Evolutionary conservation across 2,113 vertebrate species (phyloP).

Genomic region (Leptobrachium ailaonicum): DNA sequence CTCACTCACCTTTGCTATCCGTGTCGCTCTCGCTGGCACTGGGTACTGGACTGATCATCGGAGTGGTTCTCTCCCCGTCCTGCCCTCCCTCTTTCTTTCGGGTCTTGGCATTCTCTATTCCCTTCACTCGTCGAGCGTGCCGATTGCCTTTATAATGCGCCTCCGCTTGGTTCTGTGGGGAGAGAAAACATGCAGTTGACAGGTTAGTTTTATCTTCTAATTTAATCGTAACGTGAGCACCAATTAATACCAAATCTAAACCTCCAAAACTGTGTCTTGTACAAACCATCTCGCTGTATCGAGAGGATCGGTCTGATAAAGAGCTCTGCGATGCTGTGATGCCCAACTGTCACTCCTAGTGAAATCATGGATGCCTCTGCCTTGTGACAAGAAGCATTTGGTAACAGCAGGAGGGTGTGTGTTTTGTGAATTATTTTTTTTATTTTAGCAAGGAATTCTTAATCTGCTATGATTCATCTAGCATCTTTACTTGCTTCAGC

Average conservation of each 20-base stretch:
- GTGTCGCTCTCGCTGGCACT: slow-evolving; percentile 52
- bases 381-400: slow-evolving; percentile 27
- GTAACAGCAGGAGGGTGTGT: slow-evolving; percentile 25
- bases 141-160: slow-evolving; percentile 93
- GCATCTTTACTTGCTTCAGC: not conserved
- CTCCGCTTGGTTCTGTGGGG: slow-evolving; percentile 84
- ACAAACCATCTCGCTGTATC: not conserved
- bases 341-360: slow-evolving; percentile 23
- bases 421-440: slow-evolving; percentile 4
- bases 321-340: not conserved
- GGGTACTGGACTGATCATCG: slow-evolving; percentile 67
- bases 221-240: not conserved
- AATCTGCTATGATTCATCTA: not conserved
- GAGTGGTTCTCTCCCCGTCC: slow-evolving; percentile 67
- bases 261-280: not conserved
- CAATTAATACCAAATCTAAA: not conserved
- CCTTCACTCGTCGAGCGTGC: slow-evolving; percentile 88
- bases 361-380: slow-evolving; percentile 4
- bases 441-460: slow-evolving; percentile 1
- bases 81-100: slow-evolving; percentile 70
- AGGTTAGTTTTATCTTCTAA: not conserved
- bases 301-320: not conserved
- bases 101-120: slow-evolving; percentile 87
- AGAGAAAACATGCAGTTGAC: slow-evolving; percentile 9
- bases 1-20: slow-evolving; percentile 50